phyloP scores from a whole-genome alignment of 2,113 vertebrate genomes.

The Bufo bufo region DNA sequence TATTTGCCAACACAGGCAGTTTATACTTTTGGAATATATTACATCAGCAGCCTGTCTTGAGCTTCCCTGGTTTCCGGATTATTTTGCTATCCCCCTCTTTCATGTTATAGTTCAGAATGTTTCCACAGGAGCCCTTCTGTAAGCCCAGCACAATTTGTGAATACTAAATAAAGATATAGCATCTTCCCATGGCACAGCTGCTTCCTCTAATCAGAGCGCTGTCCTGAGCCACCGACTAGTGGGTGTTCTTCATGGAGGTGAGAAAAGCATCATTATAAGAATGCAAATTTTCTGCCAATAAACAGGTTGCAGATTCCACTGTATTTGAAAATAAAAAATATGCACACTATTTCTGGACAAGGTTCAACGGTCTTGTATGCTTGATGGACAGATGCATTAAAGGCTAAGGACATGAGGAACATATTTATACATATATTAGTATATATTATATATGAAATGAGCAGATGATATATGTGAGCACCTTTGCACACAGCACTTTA shows the following conservation, averaged over 20 bases:
- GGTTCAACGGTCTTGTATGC: not conserved
- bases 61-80: not conserved
- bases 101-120: constrained; percentile 14
- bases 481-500: too few species aligned
- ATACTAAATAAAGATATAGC: constrained; percentile 23
- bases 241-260: constrained; percentile 24
- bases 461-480: too few species aligned
- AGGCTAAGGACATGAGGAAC: too few species aligned
- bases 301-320: not conserved
- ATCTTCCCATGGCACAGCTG: constrained; percentile 13
- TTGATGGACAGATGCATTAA: not conserved
- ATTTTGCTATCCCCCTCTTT: not conserved
- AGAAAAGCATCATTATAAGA: constrained; percentile 29
- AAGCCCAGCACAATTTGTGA: constrained; percentile 2
- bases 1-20: not conserved
- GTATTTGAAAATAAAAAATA: not conserved
- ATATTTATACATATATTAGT: too few species aligned
- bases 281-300: constrained; percentile 27
- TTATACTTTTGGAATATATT: not conserved
- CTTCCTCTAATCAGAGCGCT: constrained; percentile 30
- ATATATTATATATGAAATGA: too few species aligned
- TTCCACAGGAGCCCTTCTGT: constrained; percentile 9
- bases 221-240: constrained; percentile 27
- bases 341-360: not conserved
- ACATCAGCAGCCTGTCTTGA: not conserved